Base-by-base conservation (phyloP, 2,113 vertebrate genomes). In the Hippocampus zosterae region DNA sequence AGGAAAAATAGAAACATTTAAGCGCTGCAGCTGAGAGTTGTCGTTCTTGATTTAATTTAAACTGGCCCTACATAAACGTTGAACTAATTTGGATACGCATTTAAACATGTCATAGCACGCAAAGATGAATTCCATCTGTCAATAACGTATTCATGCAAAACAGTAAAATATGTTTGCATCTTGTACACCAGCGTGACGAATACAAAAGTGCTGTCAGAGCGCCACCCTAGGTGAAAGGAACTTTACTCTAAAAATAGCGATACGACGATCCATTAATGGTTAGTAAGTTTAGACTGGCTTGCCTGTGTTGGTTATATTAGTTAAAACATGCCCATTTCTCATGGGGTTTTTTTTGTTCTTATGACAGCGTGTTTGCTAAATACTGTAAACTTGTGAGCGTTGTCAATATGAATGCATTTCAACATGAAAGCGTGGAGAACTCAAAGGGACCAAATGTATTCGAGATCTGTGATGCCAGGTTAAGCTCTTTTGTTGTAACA, bases 1-100 rank as follows among this genome's bases (percentile, higher is more conserved):
- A 85, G 90, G 90, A 91, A 93, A 27, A 92, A 91, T 90, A 88
- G 75, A 92, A 92, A 92, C 88, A 89, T 81, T 85, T 87, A 89
- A 88, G 78, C 86, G 83, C 91, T 92, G 90, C 84, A 87, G 81
- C 87, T 89, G 89, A 92, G 89, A 75, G 66, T 86, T 79, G 76
- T 73, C 81, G 87, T 82, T 25, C 23, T 65, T 2, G n/a, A 46
- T 8, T 63, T 74, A 80, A 88, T 89, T 91, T 84, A 84, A 91
- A 83, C 75, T 76, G 84, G 77, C 73, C 59, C 78, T 85, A 86
- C 71, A 81, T 77, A 72, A 85, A 76, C 60, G 71, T 80, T 76
- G 85, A 85, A 85, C 83, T 88, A 61, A 82, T 89, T 84, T 84
- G 73, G 77, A 85, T 81, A 79, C 19, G 73, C 25, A 37, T 63